These are phyloP conservation scores for Callionymus lyra DNA, from an alignment of 2,113 vertebrate species.

Conservation along the genomic window DNA sequence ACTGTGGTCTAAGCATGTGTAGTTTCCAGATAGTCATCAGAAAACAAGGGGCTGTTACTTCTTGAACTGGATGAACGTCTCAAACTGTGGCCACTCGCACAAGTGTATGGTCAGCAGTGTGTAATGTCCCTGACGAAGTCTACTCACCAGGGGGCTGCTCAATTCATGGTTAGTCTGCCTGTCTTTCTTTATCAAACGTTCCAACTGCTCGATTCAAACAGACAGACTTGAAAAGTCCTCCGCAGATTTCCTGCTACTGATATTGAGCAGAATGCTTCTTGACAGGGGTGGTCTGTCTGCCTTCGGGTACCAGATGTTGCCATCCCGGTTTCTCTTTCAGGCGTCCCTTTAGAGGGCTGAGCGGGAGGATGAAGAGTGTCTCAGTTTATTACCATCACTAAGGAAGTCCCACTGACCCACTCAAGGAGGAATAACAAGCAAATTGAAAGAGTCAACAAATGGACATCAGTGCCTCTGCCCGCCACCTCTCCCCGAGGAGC, in stretches of 20 bases:
- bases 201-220: conserved; percentile 30
- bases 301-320: conserved; percentile 36
- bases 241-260: conserved; percentile 15
- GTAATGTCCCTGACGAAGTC: too few species aligned
- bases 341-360: conserved; percentile 20
- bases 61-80: too few species aligned
- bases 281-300: conserved; percentile 34
- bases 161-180: conserved; percentile 5
- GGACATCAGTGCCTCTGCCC: conserved; percentile 9
- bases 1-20: too few species aligned
- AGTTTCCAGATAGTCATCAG: too few species aligned
- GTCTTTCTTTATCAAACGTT: conserved; percentile 30
- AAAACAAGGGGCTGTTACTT: too few species aligned
- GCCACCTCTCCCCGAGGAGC: neutral
- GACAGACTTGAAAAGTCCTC: conserved; percentile 16
- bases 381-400: conserved; percentile 32
- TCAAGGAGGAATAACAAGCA: conserved; percentile 46
- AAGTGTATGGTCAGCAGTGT: too few species aligned
- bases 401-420: conserved; percentile 27
- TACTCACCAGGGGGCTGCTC: too few species aligned
- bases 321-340: conserved; percentile 26
- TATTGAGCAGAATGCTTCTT: conserved; percentile 33
- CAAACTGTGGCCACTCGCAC: too few species aligned
- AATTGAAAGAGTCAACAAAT: conserved; percentile 42
- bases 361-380: conserved; percentile 39